phyloP scores from a whole-genome alignment of 2,113 vertebrate species.

The Zosterops borbonicus region DNA sequence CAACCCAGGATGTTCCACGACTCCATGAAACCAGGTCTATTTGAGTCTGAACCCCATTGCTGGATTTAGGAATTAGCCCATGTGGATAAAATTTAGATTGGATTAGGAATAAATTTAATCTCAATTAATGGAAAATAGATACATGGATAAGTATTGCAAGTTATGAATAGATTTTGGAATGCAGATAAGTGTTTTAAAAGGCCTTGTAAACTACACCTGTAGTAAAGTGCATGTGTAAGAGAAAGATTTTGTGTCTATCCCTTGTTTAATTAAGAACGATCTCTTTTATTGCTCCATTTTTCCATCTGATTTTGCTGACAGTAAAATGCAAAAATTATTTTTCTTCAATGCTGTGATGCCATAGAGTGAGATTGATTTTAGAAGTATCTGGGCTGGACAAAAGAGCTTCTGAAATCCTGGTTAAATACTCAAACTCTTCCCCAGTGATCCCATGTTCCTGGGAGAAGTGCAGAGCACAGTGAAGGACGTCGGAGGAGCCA shows the following conservation, averaged over 20 bases:
- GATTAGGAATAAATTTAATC: neutral
- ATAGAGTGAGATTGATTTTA: fast-evolving
- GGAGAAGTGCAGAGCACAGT: fast-evolving
- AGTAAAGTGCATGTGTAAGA: neutral
- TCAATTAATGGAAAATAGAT: neutral
- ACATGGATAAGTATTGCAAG: neutral
- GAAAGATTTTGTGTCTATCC: neutral
- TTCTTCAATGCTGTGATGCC: fast-evolving
- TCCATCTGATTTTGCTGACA: neutral
- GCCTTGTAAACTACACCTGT: neutral
- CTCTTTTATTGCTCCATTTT: neutral
- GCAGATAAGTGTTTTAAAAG: neutral
- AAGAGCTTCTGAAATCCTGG: neutral
- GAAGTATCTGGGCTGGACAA: neutral
- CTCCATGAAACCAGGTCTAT: neutral
- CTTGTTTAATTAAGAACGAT: neutral
- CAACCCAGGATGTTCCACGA: neutral
- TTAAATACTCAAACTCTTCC: neutral
- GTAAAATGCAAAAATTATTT: neutral
- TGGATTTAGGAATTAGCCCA: neutral
- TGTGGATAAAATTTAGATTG: neutral
- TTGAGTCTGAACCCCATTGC: neutral
- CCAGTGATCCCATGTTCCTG: fast-evolving
- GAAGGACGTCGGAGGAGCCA: neutral
- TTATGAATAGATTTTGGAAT: neutral